These are phyloP conservation scores for Sarcophaga caerulescens DNA, from an alignment of 2,888 invertebrate genomes.

Conservation along the genomic window DNA sequence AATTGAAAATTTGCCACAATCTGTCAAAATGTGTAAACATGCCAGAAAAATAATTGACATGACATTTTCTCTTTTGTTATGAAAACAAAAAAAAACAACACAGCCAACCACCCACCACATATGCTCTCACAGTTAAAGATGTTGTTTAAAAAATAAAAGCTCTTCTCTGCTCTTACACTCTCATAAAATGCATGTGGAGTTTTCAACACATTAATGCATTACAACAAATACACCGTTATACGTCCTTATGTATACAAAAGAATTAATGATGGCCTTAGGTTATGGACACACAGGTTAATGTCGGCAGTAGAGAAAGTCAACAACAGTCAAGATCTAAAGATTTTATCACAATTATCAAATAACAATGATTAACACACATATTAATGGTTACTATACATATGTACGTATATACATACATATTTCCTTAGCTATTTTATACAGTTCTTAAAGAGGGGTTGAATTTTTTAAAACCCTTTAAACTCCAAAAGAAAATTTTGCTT, in stretches of 20 bases:
- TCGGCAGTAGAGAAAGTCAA: constrained; percentile 40
- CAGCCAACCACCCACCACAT: not conserved
- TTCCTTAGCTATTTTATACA: not conserved
- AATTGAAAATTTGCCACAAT: constrained; percentile 68
- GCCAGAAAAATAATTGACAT: constrained; percentile 52
- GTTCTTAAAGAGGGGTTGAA: constrained; percentile 19
- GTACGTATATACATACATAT: too few species aligned
- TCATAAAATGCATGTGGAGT: not conserved
- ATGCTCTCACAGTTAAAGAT: not conserved
- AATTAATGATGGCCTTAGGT: constrained; percentile 59
- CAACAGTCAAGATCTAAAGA: constrained; percentile 63
- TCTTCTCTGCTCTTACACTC: not conserved
- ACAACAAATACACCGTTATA: constrained; percentile 9
- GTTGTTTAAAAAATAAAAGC: too few species aligned
- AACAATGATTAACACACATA: constrained; percentile 60
- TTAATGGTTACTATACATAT: not conserved
- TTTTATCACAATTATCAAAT: constrained; percentile 44
- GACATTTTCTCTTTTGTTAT: not conserved
- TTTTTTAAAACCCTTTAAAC: constrained; percentile 1
- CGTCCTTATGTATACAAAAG: constrained; percentile 14
- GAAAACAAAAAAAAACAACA: not conserved
- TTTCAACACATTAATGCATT: constrained; percentile 8
- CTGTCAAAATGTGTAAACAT: constrained; percentile 63
- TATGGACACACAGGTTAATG: constrained; percentile 38
- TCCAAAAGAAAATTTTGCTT: not conserved